A percentile compares a stretch with the other conserved stretches of the same genome.
These are phyloP conservation scores for Petrocephalus zakoni DNA, from an alignment of 2,113 vertebrate species.

Conservation along the genomic window DNA sequence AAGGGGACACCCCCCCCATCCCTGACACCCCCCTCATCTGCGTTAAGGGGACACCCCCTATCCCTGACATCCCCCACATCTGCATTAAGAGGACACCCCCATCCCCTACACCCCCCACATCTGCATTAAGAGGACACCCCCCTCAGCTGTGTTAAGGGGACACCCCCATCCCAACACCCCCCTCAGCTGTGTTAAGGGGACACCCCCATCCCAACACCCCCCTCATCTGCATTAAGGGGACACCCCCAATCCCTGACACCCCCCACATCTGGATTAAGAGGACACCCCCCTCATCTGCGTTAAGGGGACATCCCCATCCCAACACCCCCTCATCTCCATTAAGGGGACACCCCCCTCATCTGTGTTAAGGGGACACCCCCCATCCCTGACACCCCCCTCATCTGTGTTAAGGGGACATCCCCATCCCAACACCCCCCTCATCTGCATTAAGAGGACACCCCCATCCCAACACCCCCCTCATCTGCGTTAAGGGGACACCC, in stretches of 20 bases:
- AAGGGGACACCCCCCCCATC: too few species aligned
- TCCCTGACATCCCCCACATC: too few species aligned
- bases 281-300: too few species aligned
- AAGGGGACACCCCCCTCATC: background rate
- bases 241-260: background rate
- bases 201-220: too few species aligned
- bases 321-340: background rate
- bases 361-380: background rate
- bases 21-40: too few species aligned
- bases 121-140: too few species aligned
- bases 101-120: too few species aligned
- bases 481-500: background rate
- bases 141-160: background rate
- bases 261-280: background rate
- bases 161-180: background rate
- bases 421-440: background rate
- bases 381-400: background rate
- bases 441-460: background rate
- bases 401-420: background rate
- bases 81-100: too few species aligned
- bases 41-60: too few species aligned
- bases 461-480: too few species aligned
- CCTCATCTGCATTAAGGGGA: background rate
- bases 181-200: too few species aligned
- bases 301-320: background rate